Evolutionary conservation across 2,888 invertebrate genomes (phyloP).

Genomic region (Dusona sp.): DNA sequence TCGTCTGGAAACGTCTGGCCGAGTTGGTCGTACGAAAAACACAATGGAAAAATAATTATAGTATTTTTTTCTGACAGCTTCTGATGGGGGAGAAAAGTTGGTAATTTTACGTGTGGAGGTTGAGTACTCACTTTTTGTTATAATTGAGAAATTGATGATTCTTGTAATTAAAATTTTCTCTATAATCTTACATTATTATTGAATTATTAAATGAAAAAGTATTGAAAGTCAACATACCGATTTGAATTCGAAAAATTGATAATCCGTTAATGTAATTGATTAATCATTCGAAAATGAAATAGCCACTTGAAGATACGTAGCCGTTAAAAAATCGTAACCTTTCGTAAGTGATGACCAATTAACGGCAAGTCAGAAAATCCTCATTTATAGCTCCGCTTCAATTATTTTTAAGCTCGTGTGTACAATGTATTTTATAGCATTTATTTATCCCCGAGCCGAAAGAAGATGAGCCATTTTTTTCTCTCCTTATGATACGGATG

Average conservation of each 20-base stretch:
- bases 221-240: neutral
- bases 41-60: conserved; percentile 10
- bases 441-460: conserved; percentile 27
- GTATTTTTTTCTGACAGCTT: neutral
- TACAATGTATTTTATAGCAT: neutral
- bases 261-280: neutral
- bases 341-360: neutral
- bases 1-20: neutral
- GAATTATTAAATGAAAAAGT: neutral
- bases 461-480: conserved; percentile 18
- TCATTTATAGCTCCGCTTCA: neutral
- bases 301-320: neutral
- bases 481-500: conserved; percentile 33
- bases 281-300: neutral
- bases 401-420: neutral
- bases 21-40: neutral
- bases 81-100: neutral
- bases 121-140: neutral
- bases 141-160: neutral
- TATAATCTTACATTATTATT: neutral
- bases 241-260: neutral
- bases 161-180: neutral
- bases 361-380: neutral
- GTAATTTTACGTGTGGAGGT: neutral
- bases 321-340: neutral